A percentile compares a stretch with the other conserved stretches of the same genome.
phyloP scores from a whole-genome alignment of 92 coral and sea anemone species.

The Epizoanthus ramosus region DNA sequence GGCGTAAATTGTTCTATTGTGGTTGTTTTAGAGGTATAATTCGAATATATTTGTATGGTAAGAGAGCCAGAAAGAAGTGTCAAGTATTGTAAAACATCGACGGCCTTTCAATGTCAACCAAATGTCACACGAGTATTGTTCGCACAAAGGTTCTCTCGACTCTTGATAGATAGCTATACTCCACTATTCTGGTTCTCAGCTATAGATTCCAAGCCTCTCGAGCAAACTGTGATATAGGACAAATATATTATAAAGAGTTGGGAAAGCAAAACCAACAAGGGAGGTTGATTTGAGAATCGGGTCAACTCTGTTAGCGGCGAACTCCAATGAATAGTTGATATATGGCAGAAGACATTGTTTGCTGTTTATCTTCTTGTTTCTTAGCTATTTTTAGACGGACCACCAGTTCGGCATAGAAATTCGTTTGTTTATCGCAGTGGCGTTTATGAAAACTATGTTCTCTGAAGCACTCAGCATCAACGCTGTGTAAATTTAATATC shows the following conservation, averaged over 20 bases:
- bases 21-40: background rate
- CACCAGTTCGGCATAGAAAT: conserved; percentile 36
- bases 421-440: conserved; percentile 26
- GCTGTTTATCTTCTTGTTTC: conserved; percentile 67
- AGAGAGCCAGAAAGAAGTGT: background rate
- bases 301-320: conserved; percentile 31
- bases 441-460: background rate
- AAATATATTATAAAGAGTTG: background rate
- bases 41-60: background rate
- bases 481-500: conserved; percentile 3
- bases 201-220: background rate
- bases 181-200: background rate
- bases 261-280: background rate
- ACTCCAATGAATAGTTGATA: conserved; percentile 2
- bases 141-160: conserved; percentile 17
- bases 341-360: conserved; percentile 58
- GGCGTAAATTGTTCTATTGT: background rate
- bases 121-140: conserved; percentile 28
- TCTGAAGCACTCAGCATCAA: background rate
- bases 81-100: conserved; percentile 34
- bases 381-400: conserved; percentile 66
- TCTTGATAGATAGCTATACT: background rate
- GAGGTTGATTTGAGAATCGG: conserved; percentile 10
- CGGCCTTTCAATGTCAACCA: conserved; percentile 26
- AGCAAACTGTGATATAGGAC: background rate